Evolutionary conservation across 2,113 vertebrate species (phyloP), one percentile per base, ranked within the genome.

Genomic region (Sclerurus mexicanus): DNA sequence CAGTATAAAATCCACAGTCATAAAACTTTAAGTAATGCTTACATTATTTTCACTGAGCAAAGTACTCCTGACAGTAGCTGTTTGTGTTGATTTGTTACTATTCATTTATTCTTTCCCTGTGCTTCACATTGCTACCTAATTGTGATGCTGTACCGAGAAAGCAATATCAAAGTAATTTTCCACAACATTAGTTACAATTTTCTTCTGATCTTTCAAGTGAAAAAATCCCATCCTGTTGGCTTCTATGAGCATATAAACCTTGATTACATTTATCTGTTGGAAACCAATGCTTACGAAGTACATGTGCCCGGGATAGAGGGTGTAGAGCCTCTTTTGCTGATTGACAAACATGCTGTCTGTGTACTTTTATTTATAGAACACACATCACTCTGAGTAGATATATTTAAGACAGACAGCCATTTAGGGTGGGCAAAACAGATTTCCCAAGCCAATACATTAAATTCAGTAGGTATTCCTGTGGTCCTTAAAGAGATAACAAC

Each of bases 121-220:
- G 97, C 97, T 94, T 96, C 97, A 97, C 98, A 94, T 93, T 82
- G 96, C 98, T 96, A 97, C 98, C 98, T 98, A 98, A 98, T 98
- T 98, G 98, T 98, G 98, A 99, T 99, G 98, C 98, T 98, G 98
- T 98, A 98, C 97, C 95, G 96, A 98, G 97, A 98, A 98, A 98
- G 98, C 97, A 98, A 98, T 98, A 98, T 98, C 98, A 98, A 98
- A 98, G 98, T 98, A 98, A 98, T 98, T 98, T 99, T 99, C 98
- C 97, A 98, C 98, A 98, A 98, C 98, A 98, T 98, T 98, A 98
- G 98, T 98, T 98, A 98, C 98, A 98, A 98, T 98, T 98, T 98
- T 97, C 98, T 97, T 98, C 97, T 97, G 98, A 98, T 98, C 98
- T 98, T 98, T 98, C 97, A 82, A 98, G 97, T 98, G 98, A 98